Percentiles rank a stretch among this genome's conserved stretches.
Conservation (phyloP, 2,113 vertebrate genomes). For the Oreochromis tanganicae region DNA sequence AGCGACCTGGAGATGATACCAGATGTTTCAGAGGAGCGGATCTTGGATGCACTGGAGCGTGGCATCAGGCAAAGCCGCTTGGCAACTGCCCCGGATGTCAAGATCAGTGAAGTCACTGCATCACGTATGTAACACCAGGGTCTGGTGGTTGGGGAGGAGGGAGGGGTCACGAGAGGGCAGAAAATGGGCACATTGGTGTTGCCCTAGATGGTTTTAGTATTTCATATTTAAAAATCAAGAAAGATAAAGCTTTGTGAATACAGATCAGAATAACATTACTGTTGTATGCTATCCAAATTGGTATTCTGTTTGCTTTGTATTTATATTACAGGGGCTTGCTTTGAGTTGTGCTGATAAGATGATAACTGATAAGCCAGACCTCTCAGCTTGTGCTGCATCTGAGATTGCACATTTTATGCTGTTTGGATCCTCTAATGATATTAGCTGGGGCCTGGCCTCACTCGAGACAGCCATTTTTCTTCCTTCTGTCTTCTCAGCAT, state of each 20-base stretch:
- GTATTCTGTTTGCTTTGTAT: conserved; percentile 25
- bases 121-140: conserved; percentile 49
- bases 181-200: background rate
- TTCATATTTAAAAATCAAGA: conserved; percentile 11
- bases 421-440: conserved; percentile 64
- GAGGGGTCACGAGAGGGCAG: background rate
- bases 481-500: conserved; percentile 60
- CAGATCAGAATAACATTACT: conserved; percentile 14
- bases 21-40: conserved; percentile 60
- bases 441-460: conserved; percentile 52
- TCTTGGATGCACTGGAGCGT: conserved; percentile 46
- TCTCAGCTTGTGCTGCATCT: conserved; percentile 59
- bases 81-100: background rate
- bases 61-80: background rate
- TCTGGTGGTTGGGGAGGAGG: fast-evolving
- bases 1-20: conserved; percentile 40
- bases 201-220: background rate
- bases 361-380: conserved; percentile 45
- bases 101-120: conserved; percentile 57
- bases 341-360: conserved; percentile 61
- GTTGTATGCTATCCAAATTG: conserved; percentile 35
- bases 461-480: conserved; percentile 55
- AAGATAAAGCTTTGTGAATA: background rate
- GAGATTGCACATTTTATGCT: conserved; percentile 62
- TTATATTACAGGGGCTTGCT: conserved; percentile 18